Conservation (phyloP, 2,888 invertebrate genomes). For the Chaetoderma sp. region DNA sequence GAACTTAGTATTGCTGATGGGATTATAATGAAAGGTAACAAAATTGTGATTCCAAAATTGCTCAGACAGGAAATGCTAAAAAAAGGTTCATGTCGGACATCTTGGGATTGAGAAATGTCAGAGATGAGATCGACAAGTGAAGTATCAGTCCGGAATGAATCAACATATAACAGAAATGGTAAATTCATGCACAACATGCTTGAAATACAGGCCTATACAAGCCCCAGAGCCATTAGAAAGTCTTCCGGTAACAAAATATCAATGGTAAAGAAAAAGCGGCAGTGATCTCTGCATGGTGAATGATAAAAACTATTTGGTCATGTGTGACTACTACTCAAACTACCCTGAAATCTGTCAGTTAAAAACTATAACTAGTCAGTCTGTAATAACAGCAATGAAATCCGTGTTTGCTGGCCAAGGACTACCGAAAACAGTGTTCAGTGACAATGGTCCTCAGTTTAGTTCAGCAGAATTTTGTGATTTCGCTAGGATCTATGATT, state of each 20-base stretch:
- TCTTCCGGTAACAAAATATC: background rate
- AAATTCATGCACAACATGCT: background rate
- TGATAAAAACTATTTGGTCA: too few species aligned
- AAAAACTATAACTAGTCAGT: too few species aligned
- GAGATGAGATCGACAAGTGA: slow-evolving; percentile 12
- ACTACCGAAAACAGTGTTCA: too few species aligned
- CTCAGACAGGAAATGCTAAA: slow-evolving; percentile 11
- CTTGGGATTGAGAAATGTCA: slow-evolving; percentile 24
- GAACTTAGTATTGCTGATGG: slow-evolving; percentile 6
- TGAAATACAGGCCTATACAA: background rate
- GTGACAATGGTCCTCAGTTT: too few species aligned
- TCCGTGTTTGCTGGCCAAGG: too few species aligned
- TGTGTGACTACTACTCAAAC: too few species aligned
- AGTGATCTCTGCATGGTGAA: too few species aligned
- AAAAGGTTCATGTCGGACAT: slow-evolving; percentile 20
- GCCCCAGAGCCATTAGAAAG: background rate
- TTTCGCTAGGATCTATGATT: too few species aligned
- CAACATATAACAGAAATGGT: too few species aligned
- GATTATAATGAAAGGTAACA: slow-evolving; percentile 9
- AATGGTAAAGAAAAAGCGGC: background rate
- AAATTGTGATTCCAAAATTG: slow-evolving; percentile 14
- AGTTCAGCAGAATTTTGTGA: too few species aligned
- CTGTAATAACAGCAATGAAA: too few species aligned
- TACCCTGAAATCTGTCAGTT: too few species aligned
- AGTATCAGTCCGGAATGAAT: slow-evolving; percentile 23